A percentile compares a stretch with the other conserved stretches of the same genome.
Evolutionary conservation across 2,113 vertebrate species (phyloP).

Genomic region (Nansenia antarctica): DNA sequence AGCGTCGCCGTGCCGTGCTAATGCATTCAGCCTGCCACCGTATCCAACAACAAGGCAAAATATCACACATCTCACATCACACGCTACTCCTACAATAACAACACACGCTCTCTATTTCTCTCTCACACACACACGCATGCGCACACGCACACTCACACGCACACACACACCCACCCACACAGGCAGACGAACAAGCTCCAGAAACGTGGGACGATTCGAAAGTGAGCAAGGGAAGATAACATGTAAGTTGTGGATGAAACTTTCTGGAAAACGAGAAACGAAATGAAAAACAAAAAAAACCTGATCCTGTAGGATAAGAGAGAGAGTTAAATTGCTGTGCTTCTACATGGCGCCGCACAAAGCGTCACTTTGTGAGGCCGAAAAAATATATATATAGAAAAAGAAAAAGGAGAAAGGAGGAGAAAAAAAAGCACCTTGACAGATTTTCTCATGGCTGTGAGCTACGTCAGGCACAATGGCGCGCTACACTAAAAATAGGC

Average conservation of each 20-base stretch:
- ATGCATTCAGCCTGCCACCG: conserved; percentile 73
- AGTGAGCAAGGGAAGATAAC: conserved; percentile 64
- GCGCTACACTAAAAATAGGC: conserved; percentile 79
- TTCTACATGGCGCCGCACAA: conserved; percentile 10
- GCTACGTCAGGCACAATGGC: conserved; percentile 71
- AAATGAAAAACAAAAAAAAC: conserved; percentile 7
- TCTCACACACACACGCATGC: conserved; percentile 25
- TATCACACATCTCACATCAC: conserved; percentile 72
- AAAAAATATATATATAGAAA: conserved; percentile 38
- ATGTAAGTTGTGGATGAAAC: conserved; percentile 33
- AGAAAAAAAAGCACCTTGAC: conserved; percentile 54
- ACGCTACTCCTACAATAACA: conserved; percentile 67
- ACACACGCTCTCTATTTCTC: too few relatives aligned
- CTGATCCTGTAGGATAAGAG: conserved; percentile 51
- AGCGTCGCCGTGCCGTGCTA: conserved; percentile 65
- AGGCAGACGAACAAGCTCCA: conserved; percentile 55
- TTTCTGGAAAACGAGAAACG: conserved; percentile 43
- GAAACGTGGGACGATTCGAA: conserved; percentile 61
- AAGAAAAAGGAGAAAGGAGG: conserved; percentile 29
- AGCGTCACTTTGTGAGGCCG: conserved; percentile 14
- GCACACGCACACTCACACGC: conserved; percentile 45
- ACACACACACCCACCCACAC: too few relatives aligned
- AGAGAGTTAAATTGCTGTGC: conserved; percentile 48
- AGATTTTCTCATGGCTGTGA: conserved; percentile 71
- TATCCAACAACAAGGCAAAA: conserved; percentile 74